Evolutionary conservation across 1,140 invertebrate species (phyloP), one percentile per base, ranked within the genome.

Genomic region (Coenobita brevimanus): DNA sequence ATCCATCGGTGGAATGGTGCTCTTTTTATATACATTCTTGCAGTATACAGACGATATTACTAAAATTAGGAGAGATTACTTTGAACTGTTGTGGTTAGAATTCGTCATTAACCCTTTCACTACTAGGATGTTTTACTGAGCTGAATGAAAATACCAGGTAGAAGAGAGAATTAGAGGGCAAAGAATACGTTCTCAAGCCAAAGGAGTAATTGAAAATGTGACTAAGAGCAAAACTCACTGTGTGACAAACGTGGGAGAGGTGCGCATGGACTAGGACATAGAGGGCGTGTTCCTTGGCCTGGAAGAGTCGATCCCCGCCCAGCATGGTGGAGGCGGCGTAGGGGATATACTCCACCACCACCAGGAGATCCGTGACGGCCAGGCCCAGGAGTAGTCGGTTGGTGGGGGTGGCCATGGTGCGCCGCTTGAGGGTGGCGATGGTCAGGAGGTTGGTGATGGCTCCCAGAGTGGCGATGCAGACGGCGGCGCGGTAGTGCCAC

Each of bases 281-380:
- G 4, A 92, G 89, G 6, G 93, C 91, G 91, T 92, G 92, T 0
- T 86, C 89, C 85, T 92, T 92, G 15, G 91, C 87, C 76, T 89
- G 91, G 10, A 86, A 71, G n/a, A 91, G 88, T 36, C 90, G 78
- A 1, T 76, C 73, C 10, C 88, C 86, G 27, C 90, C 83, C 73
- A 96, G 92, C 91, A 96, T 96, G 89, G 94, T 94, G 91, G 97
- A 96, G 38, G 96, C 94, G 0, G 95, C 95, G 91, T 96, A 98
- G 0, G 97, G 97, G 81, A 98, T 96, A 92, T 99, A 99, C 86
- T 97, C 97, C 38, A 97, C 92, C 97, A 99, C 98, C 0, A 98
- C 97, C 1, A 98, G 93, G 62, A 98, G 94, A 92, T 99, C 97
- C 1, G 97, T 96, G 0, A 98, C 95, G 0, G 98, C 98, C 15